Evolutionary conservation across 2,888 invertebrate species (phyloP).

Genomic region (Agrilus biguttatus): DNA sequence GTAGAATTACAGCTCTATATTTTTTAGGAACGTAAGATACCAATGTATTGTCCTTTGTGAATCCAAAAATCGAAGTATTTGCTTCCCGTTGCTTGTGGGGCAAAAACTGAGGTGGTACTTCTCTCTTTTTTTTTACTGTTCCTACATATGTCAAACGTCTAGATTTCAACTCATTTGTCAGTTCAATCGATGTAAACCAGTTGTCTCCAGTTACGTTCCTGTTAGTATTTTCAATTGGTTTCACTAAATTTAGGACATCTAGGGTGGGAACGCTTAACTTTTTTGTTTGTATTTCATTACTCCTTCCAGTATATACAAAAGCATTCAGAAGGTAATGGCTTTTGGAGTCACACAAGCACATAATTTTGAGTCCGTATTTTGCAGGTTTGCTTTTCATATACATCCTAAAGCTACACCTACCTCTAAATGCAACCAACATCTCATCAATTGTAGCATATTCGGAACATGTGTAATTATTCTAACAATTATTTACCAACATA

Average conservation of each 20-base stretch:
- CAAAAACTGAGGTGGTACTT: too few relatives aligned
- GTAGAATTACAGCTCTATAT: slow-evolving; percentile 1
- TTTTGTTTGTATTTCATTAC: neutral
- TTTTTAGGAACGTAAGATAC: neutral
- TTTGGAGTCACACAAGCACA: neutral
- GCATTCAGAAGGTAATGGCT: neutral
- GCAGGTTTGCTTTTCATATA: slow-evolving; percentile 1
- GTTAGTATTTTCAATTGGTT: neutral
- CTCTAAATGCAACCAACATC: slow-evolving; percentile 3
- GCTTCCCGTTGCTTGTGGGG: too few relatives aligned
- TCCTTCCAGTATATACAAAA: neutral
- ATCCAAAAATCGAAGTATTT: too few relatives aligned
- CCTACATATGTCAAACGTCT: too few relatives aligned
- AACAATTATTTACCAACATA: too few relatives aligned
- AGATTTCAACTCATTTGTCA: too few relatives aligned
- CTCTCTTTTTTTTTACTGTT: too few relatives aligned
- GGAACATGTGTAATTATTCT: too few relatives aligned
- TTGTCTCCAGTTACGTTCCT: neutral
- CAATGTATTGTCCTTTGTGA: too few relatives aligned
- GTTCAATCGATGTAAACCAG: neutral
- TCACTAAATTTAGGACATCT: too few relatives aligned
- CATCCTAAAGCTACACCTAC: slow-evolving; percentile 4
- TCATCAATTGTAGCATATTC: slow-evolving; percentile 6
- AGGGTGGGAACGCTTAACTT: neutral
- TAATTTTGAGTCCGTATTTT: slow-evolving; percentile 1